These are phyloP conservation scores for Unio delphinus DNA, from an alignment of 2,888 invertebrate species.

Conservation along the genomic window DNA sequence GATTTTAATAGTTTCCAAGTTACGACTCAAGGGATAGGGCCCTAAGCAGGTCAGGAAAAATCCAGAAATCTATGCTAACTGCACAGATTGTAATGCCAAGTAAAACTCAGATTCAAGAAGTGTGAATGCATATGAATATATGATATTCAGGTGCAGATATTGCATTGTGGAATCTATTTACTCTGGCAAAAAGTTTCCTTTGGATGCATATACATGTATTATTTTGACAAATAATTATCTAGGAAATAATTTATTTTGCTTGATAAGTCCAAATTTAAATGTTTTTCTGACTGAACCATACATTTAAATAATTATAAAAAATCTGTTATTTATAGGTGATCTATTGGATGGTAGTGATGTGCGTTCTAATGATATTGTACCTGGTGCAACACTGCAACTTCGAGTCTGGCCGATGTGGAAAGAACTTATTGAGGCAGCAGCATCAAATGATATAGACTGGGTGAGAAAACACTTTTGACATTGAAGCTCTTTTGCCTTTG, in stretches of 20 bases:
- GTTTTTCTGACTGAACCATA: background rate
- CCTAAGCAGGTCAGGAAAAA: too few species aligned
- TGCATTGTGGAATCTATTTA: too few species aligned
- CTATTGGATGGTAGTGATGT: constrained; percentile 64
- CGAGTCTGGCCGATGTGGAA: constrained; percentile 68
- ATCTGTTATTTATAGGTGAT: constrained; percentile 55
- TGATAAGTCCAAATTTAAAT: background rate
- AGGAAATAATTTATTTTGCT: background rate
- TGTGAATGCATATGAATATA: too few species aligned
- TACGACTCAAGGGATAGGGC: too few species aligned
- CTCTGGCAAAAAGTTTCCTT: too few species aligned
- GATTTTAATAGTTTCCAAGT: too few species aligned
- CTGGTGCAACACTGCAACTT: constrained; percentile 62
- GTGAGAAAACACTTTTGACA: constrained; percentile 35
- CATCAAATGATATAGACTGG: constrained; percentile 62
- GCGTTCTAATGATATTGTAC: constrained; percentile 66
- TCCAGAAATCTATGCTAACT: too few species aligned
- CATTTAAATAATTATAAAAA: background rate
- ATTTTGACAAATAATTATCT: too few species aligned
- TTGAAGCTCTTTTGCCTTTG: background rate
- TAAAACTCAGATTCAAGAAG: too few species aligned
- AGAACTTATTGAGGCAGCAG: constrained; percentile 65
- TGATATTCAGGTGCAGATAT: too few species aligned
- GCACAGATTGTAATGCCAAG: too few species aligned
- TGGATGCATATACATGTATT: too few species aligned